Percentiles rank a stretch among this genome's conserved stretches.
These are phyloP conservation scores for Listronotus oregonensis DNA, from an alignment of 1,140 invertebrate genomes.

Conservation along the genomic window DNA sequence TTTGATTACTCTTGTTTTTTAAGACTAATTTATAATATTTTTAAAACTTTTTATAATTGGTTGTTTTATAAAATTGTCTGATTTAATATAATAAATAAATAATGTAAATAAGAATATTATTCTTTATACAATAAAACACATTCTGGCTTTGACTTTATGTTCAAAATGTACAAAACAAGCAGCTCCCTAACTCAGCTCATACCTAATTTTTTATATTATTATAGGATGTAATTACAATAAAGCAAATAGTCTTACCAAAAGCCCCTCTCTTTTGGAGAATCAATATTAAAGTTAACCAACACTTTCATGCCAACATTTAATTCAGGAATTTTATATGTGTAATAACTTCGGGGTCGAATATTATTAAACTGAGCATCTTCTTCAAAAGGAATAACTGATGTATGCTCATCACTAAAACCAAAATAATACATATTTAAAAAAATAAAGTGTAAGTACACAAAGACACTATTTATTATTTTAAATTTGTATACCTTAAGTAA, in stretches of 20 bases:
- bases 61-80: too few species aligned
- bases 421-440: too few species aligned
- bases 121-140: too few species aligned
- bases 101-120: too few species aligned
- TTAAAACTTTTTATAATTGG: too few species aligned
- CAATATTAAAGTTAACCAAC: slow-evolving; percentile 79
- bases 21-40: too few species aligned
- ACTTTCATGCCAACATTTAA: slow-evolving; percentile 67
- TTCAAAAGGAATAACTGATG: slow-evolving; percentile 39
- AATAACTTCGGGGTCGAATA: slow-evolving; percentile 71
- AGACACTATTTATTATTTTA: too few species aligned
- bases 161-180: neutral
- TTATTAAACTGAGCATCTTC: slow-evolving; percentile 60
- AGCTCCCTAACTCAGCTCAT: neutral
- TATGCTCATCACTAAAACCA: slow-evolving; percentile 37
- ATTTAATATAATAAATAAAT: too few species aligned
- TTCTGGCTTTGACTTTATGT: neutral
- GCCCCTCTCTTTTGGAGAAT: slow-evolving; percentile 70
- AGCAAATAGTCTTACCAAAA: slow-evolving; percentile 66
- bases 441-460: too few species aligned
- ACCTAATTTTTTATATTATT: slow-evolving; percentile 33
- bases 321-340: slow-evolving; percentile 61
- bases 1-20: too few species aligned
- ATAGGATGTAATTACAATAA: too few species aligned
- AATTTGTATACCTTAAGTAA: too few species aligned